Conservation (phyloP, 2,113 vertebrate species). For the Archocentrus centrarchus region DNA sequence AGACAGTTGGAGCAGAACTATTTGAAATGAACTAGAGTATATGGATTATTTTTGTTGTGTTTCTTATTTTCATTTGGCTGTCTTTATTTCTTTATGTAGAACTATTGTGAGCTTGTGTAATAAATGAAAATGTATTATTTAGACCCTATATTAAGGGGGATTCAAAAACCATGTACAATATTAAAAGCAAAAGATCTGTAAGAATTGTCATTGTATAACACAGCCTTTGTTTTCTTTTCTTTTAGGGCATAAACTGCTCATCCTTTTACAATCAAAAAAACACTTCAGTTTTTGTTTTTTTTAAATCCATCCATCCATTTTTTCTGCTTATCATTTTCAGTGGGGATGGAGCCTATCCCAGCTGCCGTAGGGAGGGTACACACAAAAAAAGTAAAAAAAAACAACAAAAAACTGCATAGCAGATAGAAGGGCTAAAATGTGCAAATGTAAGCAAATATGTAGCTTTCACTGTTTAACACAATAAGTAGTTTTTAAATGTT, state of each 20-base stretch:
- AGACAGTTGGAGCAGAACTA: slow-evolving; percentile 18
- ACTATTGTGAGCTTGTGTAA: slow-evolving; percentile 18
- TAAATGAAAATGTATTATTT: slow-evolving; percentile 21
- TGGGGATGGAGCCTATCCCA: too few relatives aligned
- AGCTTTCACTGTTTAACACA: slow-evolving; percentile 24
- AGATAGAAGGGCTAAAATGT: slow-evolving; percentile 10
- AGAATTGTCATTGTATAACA: background rate
- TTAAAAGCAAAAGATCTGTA: background rate
- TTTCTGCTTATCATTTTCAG: too few relatives aligned
- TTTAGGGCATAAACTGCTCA: background rate
- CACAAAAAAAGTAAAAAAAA: background rate
- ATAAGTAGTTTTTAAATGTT: slow-evolving; percentile 7
- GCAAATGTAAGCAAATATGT: slow-evolving; percentile 12
- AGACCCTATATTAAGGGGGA: background rate
- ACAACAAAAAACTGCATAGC: background rate
- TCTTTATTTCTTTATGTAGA: slow-evolving; percentile 26
- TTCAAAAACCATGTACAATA: slow-evolving; percentile 6
- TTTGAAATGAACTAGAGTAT: slow-evolving; percentile 28
- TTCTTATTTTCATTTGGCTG: slow-evolving; percentile 24
- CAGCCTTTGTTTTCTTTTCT: background rate
- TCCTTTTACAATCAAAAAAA: slow-evolving; percentile 1
- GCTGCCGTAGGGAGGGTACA: too few relatives aligned
- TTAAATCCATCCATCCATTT: too few relatives aligned
- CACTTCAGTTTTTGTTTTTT: background rate
- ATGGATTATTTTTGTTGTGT: slow-evolving; percentile 20